Conservation (phyloP, 2,113 vertebrate species). For the Triplophysa tibetana region DNA sequence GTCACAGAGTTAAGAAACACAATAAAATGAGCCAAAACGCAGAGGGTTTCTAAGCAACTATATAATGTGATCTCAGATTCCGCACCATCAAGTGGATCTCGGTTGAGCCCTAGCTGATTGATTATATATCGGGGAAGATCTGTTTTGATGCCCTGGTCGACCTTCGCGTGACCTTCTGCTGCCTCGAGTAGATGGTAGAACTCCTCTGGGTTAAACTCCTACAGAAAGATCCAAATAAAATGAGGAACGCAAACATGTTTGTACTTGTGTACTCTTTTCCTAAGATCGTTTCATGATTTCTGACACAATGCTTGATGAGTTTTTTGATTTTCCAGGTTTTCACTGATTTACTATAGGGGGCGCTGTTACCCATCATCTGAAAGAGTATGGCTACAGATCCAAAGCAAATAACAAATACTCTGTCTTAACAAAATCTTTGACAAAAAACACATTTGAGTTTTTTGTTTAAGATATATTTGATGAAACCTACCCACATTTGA, state of each 20-base stretch:
- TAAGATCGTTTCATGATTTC: no score
- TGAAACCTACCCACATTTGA: no score
- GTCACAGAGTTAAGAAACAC: slow-evolving; percentile 36
- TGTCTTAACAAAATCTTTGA: no score
- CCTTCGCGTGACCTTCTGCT: slow-evolving; percentile 93
- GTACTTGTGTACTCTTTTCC: no score
- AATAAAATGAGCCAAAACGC: neutral
- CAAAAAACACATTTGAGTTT: no score
- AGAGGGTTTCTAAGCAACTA: neutral
- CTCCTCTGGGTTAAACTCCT: slow-evolving; percentile 97
- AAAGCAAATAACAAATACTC: no score
- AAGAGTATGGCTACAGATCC: no score
- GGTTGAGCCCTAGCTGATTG: slow-evolving; percentile 89
- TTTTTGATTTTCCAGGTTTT: no score
- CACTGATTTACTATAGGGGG: no score
- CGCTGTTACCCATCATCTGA: no score
- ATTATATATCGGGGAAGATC: slow-evolving; percentile 97
- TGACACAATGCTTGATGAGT: no score
- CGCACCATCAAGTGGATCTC: slow-evolving; percentile 86
- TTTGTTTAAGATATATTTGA: no score
- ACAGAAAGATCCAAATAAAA: slow-evolving; percentile 7
- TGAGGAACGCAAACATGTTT: neutral
- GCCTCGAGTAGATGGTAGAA: slow-evolving; percentile 97
- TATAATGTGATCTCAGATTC: neutral
- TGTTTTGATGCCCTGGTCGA: slow-evolving; percentile 89